These are phyloP conservation scores for Drosophila prosaltans DNA, from an alignment of 1,140 invertebrate genomes.

Conservation along the genomic window DNA sequence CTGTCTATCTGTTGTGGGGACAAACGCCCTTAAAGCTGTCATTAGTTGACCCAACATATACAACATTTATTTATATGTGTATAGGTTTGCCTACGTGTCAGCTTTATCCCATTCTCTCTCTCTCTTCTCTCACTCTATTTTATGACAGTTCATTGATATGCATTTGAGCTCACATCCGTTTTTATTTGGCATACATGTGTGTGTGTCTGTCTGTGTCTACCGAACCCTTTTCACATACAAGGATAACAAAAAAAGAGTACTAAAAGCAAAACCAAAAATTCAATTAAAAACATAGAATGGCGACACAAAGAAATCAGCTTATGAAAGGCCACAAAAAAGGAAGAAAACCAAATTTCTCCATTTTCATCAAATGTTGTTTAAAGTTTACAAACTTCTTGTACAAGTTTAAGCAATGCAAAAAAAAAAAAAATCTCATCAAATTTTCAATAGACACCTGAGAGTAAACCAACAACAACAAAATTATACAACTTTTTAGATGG, in stretches of 20 bases:
- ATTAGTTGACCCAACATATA: constrained; percentile 59
- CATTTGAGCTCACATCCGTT: constrained; percentile 41
- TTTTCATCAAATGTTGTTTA: constrained; percentile 60
- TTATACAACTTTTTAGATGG: constrained; percentile 62
- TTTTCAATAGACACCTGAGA: constrained; percentile 67
- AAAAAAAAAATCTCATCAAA: constrained; percentile 65
- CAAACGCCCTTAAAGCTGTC: constrained; percentile 63
- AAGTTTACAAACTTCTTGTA: constrained; percentile 29
- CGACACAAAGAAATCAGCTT: constrained; percentile 55
- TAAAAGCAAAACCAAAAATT: constrained; percentile 40
- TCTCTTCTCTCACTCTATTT: constrained; percentile 35
- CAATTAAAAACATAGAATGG: constrained; percentile 58
- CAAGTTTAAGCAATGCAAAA: constrained; percentile 38
- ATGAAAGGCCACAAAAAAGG: constrained; percentile 35
- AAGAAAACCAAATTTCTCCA: constrained; percentile 63
- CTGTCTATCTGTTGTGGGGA: constrained; percentile 30
- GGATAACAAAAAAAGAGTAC: constrained; percentile 4
- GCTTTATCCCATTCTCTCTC: constrained; percentile 48
- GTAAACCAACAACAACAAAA: constrained; percentile 44
- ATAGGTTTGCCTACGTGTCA: constrained; percentile 76
- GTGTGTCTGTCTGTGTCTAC: constrained; percentile 19
- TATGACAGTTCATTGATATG: constrained; percentile 80
- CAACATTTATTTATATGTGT: constrained; percentile 8
- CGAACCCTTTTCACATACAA: constrained; percentile 24
- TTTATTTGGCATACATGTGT: constrained; percentile 12